Base-by-base conservation (phyloP, 2,888 invertebrate species). In the Meloe dianella region DNA sequence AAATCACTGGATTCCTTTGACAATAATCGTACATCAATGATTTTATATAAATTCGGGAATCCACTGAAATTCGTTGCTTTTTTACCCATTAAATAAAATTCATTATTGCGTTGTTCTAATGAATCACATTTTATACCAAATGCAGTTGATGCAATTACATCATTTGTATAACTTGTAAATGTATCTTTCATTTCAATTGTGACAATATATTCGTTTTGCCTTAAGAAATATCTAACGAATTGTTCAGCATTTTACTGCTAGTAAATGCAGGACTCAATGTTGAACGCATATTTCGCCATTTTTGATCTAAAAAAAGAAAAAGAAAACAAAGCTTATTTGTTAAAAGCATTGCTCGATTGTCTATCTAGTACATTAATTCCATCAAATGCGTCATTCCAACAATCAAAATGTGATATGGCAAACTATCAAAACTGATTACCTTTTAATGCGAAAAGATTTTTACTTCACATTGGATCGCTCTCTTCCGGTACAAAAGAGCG, bases 121-220 rank as follows among this genome's bases (percentile, higher is more conserved):
- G n/a, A n/a, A n/a, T n/a, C n/a, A n/a, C n/a, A n/a, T n/a, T n/a
- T n/a, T n/a, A n/a, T n/a, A n/a, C n/a, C n/a, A n/a, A n/a, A n/a
- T n/a, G n/a, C n/a, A n/a, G n/a, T n/a, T n/a, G n/a, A n/a, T n/a
- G n/a, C n/a, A 85, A 88, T 87, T 1, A 87, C 85, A 72, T 88
- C 87, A 66, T 85, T 87, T 0, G 85, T 79, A 67, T 81, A 86
- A 14, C 85, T 80, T 0, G 83, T 81, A 2, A 84, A 84, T 1
- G 84, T 70, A 58, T 87, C 87, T 69, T 84, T 86, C 64, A 83
- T 75, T 51, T 86, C 86, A 0, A 86, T 71, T 14, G 82, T 81
- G 0, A 78, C 64, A 0, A 76, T 63, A 10, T 77, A 67, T 24
- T 80, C 65, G 2, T 75, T 68, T 66, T 77, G 67, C 7, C 74